These are phyloP conservation scores for Thunnus maccoyii DNA, from an alignment of 2,113 vertebrate genomes.

Conservation along the genomic window DNA sequence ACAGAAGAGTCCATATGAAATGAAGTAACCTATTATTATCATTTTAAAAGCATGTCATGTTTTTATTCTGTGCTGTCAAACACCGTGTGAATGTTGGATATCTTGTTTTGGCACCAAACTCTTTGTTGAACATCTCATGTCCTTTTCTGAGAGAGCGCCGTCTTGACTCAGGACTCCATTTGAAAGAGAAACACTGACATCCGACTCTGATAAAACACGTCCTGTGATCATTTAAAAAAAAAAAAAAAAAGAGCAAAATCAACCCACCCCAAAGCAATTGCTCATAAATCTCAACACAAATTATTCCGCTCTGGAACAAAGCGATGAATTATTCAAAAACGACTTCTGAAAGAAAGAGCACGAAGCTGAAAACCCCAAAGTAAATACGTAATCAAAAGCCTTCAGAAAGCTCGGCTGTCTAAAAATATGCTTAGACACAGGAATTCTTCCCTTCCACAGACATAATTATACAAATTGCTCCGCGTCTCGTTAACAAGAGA, in stretches of 20 bases:
- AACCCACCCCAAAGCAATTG: slow-evolving; percentile 64
- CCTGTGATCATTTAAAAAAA: slow-evolving; percentile 58
- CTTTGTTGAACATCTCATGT: too few relatives aligned
- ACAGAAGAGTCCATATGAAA: background rate
- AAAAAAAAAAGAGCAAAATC: slow-evolving; percentile 44
- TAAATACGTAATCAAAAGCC: slow-evolving; percentile 78
- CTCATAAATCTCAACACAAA: slow-evolving; percentile 79
- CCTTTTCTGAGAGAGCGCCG: background rate
- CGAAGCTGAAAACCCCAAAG: slow-evolving; percentile 69
- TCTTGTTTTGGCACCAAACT: too few relatives aligned
- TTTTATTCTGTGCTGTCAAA: too few relatives aligned
- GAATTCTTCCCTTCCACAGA: slow-evolving; percentile 80
- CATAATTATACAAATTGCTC: slow-evolving; percentile 86
- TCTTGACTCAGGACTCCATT: slow-evolving; percentile 4
- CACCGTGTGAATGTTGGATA: too few relatives aligned
- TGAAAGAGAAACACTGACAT: slow-evolving; percentile 41
- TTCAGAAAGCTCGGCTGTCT: slow-evolving; percentile 76
- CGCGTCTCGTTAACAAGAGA: slow-evolving; percentile 83
- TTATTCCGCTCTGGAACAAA: slow-evolving; percentile 75
- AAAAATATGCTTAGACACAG: slow-evolving; percentile 84
- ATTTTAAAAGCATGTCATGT: too few relatives aligned
- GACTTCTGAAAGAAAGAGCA: slow-evolving; percentile 71
- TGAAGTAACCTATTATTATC: too few relatives aligned
- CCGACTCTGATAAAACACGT: slow-evolving; percentile 53
- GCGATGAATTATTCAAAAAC: slow-evolving; percentile 80